These are phyloP conservation scores for Drosophila prosaltans DNA, from an alignment of 1,140 invertebrate genomes.

Conservation along the genomic window DNA sequence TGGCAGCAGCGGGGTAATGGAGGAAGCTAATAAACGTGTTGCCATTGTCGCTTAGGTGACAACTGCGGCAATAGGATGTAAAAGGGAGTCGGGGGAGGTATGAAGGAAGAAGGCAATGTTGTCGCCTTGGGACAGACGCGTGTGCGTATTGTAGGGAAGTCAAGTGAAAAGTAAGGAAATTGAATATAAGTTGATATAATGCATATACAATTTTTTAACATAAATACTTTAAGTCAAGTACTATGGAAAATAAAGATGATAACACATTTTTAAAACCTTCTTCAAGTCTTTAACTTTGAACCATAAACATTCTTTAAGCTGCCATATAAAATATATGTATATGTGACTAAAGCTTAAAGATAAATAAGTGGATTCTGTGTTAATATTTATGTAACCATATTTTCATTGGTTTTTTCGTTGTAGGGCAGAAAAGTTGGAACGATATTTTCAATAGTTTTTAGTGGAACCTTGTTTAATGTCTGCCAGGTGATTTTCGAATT, in stretches of 20 bases:
- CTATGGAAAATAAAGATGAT: slow-evolving; percentile 18
- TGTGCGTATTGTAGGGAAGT: slow-evolving; percentile 28
- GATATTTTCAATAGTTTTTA: too few species aligned
- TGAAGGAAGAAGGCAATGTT: not conserved
- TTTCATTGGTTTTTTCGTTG: too few species aligned
- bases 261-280: not conserved
- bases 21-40: slow-evolving; percentile 63
- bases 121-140: slow-evolving; percentile 12
- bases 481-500: too few species aligned
- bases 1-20: not conserved
- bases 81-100: not conserved
- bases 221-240: slow-evolving; percentile 17
- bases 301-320: too few species aligned
- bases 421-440: too few species aligned
- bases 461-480: too few species aligned
- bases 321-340: too few species aligned
- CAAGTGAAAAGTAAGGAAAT: slow-evolving; percentile 56
- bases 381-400: too few species aligned
- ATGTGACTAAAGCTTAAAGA: too few species aligned
- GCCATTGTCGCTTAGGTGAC: slow-evolving; percentile 59
- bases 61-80: slow-evolving; percentile 20
- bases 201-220: slow-evolving; percentile 15
- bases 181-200: slow-evolving; percentile 62
- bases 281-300: not conserved
- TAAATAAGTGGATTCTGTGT: too few species aligned